Evolutionary conservation across 2,113 vertebrate species (phyloP).

Genomic region (Prietella phreatophila): DNA sequence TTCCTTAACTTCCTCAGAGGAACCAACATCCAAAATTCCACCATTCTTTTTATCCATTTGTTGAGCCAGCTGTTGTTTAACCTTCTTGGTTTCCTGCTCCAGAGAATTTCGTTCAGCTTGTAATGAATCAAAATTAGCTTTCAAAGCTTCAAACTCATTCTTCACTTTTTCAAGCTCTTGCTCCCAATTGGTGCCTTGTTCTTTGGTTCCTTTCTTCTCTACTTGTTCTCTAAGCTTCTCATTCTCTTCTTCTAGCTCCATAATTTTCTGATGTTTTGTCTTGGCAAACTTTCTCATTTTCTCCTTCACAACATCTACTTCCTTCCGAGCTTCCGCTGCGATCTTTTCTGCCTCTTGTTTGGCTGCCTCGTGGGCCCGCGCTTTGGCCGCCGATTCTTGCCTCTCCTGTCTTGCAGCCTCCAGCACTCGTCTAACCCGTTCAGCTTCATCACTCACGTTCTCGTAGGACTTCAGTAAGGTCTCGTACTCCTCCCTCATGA

Average conservation of each 20-base stretch:
- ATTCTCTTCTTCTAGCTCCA: slow-evolving; percentile 93
- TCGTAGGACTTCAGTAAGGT: slow-evolving; percentile 92
- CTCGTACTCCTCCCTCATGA: slow-evolving; percentile 91
- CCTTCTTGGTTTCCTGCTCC: slow-evolving; percentile 57
- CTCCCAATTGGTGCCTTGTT: slow-evolving; percentile 60
- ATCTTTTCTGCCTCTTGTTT: slow-evolving; percentile 78
- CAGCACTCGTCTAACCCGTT: slow-evolving; percentile 82
- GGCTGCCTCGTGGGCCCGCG: slow-evolving; percentile 73
- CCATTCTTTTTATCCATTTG: slow-evolving; percentile 57
- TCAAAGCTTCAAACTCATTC: slow-evolving; percentile 59
- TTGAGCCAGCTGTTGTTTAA: slow-evolving; percentile 67
- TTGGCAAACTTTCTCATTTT: slow-evolving; percentile 98
- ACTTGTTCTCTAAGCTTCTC: slow-evolving; percentile 76
- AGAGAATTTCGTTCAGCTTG: slow-evolving; percentile 62
- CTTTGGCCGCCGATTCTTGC: slow-evolving; percentile 77
- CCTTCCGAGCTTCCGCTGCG: slow-evolving; percentile 78
- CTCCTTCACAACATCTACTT: slow-evolving; percentile 86
- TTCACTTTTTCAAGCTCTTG: slow-evolving; percentile 58
- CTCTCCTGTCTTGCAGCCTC: slow-evolving; percentile 87
- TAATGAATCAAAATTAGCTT: slow-evolving; percentile 56
- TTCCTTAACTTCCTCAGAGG: slow-evolving; percentile 54
- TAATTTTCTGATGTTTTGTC: slow-evolving; percentile 93
- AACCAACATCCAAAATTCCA: slow-evolving; percentile 28
- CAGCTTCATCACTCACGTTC: slow-evolving; percentile 88
- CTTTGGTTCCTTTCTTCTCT: slow-evolving; percentile 51